Percentiles rank a stretch among this genome's conserved stretches.
phyloP scores from a whole-genome alignment of 2,797 vertebrate genomes.

The Characodon lateralis region DNA sequence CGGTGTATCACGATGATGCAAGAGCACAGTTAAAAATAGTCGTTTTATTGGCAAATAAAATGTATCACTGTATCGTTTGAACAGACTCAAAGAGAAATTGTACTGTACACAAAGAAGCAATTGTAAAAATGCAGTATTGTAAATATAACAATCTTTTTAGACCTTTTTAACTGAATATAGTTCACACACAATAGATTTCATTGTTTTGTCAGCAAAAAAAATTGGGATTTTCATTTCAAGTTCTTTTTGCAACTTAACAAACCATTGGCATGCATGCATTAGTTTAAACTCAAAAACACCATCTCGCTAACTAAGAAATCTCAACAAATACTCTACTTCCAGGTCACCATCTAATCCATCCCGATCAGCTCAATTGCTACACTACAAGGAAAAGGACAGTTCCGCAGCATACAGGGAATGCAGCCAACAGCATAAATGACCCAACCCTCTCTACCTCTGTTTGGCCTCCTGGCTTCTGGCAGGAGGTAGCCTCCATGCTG shows the following conservation, averaged over 20 bases:
- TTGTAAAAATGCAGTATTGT: neutral
- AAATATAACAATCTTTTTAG: neutral
- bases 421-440: neutral
- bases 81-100: neutral
- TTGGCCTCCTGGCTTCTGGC: neutral
- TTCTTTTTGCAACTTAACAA: neutral
- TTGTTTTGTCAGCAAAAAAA: neutral
- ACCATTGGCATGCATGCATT: neutral
- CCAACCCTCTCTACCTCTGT: neutral
- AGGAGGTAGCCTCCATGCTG: neutral
- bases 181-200: too few relatives aligned
- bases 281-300: neutral
- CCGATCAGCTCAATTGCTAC: neutral
- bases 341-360: neutral
- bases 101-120: neutral
- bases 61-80: too few relatives aligned
- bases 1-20: neutral
- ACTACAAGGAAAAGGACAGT: neutral
- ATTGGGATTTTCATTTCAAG: neutral
- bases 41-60: neutral
- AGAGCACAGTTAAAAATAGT: neutral
- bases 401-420: neutral
- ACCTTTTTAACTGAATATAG: neutral
- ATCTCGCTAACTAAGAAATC: neutral
- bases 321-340: neutral